These are phyloP conservation scores for Astreopora myriophthalma DNA, from an alignment of 64 coral and sea anemone species.

Conservation along the genomic window DNA sequence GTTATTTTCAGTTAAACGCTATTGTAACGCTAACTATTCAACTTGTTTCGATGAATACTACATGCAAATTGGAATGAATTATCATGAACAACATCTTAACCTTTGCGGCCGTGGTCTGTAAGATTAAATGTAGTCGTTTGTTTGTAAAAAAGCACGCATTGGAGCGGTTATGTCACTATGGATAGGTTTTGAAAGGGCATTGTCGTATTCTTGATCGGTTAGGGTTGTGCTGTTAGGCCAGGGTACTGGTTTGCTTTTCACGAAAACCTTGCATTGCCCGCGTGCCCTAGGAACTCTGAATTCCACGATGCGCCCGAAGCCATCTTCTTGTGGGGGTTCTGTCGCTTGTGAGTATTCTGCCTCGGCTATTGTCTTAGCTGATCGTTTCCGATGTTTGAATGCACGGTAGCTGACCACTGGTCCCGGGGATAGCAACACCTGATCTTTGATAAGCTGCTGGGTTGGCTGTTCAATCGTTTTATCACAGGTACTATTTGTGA, in stretches of 20 bases:
- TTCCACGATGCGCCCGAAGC: constrained; percentile 28
- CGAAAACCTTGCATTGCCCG: constrained; percentile 38
- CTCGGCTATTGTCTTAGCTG: constrained; percentile 1
- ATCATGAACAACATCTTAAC: neutral
- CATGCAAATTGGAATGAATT: neutral
- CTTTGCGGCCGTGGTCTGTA: neutral
- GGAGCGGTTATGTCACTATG: neutral
- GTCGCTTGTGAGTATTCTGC: neutral
- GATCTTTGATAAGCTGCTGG: neutral
- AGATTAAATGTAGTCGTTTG: neutral
- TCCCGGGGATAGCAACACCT: neutral
- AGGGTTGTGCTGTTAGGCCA: constrained; percentile 5
- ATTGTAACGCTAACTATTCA: neutral
- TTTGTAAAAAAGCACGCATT: neutral
- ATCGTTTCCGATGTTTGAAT: constrained; percentile 42
- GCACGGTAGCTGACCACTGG: constrained; percentile 9
- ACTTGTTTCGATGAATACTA: neutral
- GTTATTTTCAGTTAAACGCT: neutral
- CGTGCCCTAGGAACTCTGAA: constrained; percentile 33
- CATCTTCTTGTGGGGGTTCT: neutral
- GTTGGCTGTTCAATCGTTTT: too few species aligned
- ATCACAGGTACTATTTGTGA: too few species aligned
- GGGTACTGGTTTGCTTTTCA: constrained; percentile 25
- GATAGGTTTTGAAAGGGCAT: constrained; percentile 3
- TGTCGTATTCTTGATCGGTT: constrained; percentile 14